Evolutionary conservation across 2,797 vertebrate species (phyloP), one percentile per base, ranked within the genome.

Genomic region (Netta rufina): DNA sequence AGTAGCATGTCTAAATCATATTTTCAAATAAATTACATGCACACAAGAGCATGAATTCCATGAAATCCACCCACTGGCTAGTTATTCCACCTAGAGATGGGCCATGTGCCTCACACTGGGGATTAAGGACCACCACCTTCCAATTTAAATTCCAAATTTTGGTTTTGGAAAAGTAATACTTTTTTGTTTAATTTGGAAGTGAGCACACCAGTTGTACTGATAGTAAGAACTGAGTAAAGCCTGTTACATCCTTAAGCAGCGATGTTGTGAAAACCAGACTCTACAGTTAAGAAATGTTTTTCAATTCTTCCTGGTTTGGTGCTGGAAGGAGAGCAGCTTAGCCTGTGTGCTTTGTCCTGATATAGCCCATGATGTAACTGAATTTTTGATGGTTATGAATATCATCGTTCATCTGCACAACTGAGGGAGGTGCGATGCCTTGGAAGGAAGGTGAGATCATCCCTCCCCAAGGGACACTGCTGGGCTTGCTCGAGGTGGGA

Each of bases 371-470:
- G 92, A 64, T 54, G 79, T 71, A 54, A 58, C 18, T 15, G 25
- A 10, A 24, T 67, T 78, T 39, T 6, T 70, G 88, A 13, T 62
- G 79, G 54, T 41, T 33, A 5, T 51, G 82, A 76, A 12, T 28
- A 17, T 58, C 70, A 41, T 22, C 8, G 8, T 25, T 64, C 58
- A 18, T 73, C 73, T 36, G 71, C 61, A 53, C 79, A 49, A 22
- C 22, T 1, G 39, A 33, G 65, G 81, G 81, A 61, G 73, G 39
- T 62, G 71, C 83, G 33, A 10, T 51, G 45, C 86, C 1, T 3
- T 33, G 90, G 58, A 82, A 72, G 87, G 80, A 79, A 90, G 76
- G 81, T 79, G 84, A 83, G 87, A 13, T 88, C 91, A 53, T 67
- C 53, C 15, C 67, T 75, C 22, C 91, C 83, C 60, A 2, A 36